phyloP scores from a whole-genome alignment of 2,888 invertebrate species.

The Drosophila pseudotakahashii region DNA sequence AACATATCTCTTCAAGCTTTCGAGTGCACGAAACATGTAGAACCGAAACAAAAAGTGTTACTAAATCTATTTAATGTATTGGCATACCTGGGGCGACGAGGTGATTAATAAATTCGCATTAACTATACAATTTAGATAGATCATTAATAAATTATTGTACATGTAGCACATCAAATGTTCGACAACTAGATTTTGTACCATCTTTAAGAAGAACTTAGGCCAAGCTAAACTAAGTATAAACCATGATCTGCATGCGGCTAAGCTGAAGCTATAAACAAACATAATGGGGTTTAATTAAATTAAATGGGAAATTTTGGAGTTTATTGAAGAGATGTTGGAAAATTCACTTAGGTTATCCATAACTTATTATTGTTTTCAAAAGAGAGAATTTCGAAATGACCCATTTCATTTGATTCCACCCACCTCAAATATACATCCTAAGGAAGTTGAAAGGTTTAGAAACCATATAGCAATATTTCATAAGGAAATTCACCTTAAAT shows the following conservation, averaged over 20 bases:
- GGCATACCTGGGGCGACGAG: slow-evolving; percentile 14
- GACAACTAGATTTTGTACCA: slow-evolving; percentile 46
- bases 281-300: neutral
- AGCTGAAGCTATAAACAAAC: slow-evolving; percentile 36
- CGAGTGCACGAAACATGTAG: slow-evolving; percentile 47
- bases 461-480: slow-evolving; percentile 44
- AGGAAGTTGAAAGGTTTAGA: slow-evolving; percentile 12
- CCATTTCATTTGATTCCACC: slow-evolving; percentile 1
- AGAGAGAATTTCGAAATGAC: neutral
- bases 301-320: slow-evolving; percentile 1
- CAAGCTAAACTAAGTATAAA: slow-evolving; percentile 33
- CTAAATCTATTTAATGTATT: slow-evolving; percentile 27
- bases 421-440: slow-evolving; percentile 14
- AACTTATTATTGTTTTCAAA: no score
- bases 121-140: slow-evolving; percentile 50
- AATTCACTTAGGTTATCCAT: no score
- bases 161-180: slow-evolving; percentile 40
- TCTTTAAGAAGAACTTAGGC: slow-evolving; percentile 33
- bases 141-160: slow-evolving; percentile 50
- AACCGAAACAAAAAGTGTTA: slow-evolving; percentile 45
- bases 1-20: slow-evolving; percentile 69
- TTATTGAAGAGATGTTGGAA: no score
- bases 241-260: slow-evolving; percentile 42
- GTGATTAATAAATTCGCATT: slow-evolving; percentile 19
- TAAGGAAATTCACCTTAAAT: slow-evolving; percentile 34